Percentiles rank a stretch among this genome's conserved stretches.
phyloP scores from a whole-genome alignment of 2,113 vertebrate genomes.

The Puntigrus tetrazona region DNA sequence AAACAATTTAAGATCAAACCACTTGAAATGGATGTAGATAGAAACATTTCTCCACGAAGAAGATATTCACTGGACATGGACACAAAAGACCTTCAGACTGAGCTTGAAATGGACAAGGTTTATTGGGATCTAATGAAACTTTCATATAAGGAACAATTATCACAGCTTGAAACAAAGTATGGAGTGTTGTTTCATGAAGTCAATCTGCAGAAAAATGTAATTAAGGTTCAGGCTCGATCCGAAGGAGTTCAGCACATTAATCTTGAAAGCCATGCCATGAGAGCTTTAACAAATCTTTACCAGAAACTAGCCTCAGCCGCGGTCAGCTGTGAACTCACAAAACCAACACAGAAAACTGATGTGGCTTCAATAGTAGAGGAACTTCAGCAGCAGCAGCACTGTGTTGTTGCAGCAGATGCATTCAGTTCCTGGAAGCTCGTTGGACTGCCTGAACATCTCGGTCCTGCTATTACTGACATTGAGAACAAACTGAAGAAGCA shows the following conservation, averaged over 20 bases:
- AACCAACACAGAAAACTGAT: background rate
- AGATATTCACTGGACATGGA: background rate
- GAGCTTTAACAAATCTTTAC: slow-evolving; percentile 63
- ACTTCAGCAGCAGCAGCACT: background rate
- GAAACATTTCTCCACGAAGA: fast-evolving
- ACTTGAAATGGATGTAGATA: fast-evolving
- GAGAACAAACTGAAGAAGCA: slow-evolving; percentile 16
- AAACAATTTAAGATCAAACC: background rate
- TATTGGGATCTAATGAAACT: slow-evolving; percentile 52
- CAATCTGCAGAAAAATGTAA: fast-evolving
- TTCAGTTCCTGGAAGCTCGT: slow-evolving; percentile 3
- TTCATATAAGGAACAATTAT: background rate
- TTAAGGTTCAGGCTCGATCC: slow-evolving; percentile 37
- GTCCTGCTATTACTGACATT: slow-evolving; percentile 37
- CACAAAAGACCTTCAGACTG: slow-evolving; percentile 48
- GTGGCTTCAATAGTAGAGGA: background rate
- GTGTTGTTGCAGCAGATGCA: background rate
- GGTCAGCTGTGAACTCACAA: background rate
- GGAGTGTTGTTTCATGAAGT: slow-evolving; percentile 49
- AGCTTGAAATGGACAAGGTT: slow-evolving; percentile 47
- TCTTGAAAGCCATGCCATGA: slow-evolving; percentile 64
- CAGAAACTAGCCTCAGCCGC: slow-evolving; percentile 54
- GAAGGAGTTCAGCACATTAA: fast-evolving
- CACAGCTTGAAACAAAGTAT: slow-evolving; percentile 56
- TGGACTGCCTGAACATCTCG: slow-evolving; percentile 55